A percentile compares a stretch with the other conserved stretches of the same genome.
Conservation (phyloP, 2,113 vertebrate genomes). For the Lonchura striata region DNA sequence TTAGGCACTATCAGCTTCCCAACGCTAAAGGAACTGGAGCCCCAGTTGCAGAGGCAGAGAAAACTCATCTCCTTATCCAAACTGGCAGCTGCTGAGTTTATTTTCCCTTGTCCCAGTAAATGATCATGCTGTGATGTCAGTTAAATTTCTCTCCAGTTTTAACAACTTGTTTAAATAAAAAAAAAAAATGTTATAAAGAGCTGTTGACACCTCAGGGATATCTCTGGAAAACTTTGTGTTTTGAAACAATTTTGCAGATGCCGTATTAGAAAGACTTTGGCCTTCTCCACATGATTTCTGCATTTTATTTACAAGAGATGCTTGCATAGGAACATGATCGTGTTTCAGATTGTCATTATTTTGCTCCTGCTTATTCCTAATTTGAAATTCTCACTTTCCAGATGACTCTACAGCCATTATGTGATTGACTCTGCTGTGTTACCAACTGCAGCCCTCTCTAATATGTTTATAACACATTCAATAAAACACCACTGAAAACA, state of each 20-base stretch:
- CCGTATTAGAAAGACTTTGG: neutral
- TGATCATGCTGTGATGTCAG: neutral
- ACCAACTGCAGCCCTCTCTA: neutral
- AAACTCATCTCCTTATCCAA: neutral
- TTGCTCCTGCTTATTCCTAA: neutral
- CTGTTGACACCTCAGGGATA: slow-evolving; percentile 39
- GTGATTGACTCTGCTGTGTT: neutral
- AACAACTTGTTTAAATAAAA: neutral
- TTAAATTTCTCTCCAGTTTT: slow-evolving; percentile 6
- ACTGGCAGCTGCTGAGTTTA: neutral
- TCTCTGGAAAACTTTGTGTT: slow-evolving; percentile 29
- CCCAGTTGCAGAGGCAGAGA: neutral
- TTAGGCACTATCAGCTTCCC: neutral
- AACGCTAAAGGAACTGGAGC: neutral
- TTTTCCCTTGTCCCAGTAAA: slow-evolving; percentile 8
- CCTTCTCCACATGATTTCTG: neutral
- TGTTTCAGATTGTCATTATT: neutral
- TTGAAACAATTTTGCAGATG: slow-evolving; percentile 44
- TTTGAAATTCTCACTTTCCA: neutral
- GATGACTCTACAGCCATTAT: neutral
- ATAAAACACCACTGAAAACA: neutral
- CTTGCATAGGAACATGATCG: neutral
- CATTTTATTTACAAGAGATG: slow-evolving; percentile 10
- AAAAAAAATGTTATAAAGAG: neutral
- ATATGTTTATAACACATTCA: neutral